These are phyloP conservation scores for Mythimna lalbum DNA, from an alignment of 2,888 invertebrate genomes.

Conservation along the genomic window DNA sequence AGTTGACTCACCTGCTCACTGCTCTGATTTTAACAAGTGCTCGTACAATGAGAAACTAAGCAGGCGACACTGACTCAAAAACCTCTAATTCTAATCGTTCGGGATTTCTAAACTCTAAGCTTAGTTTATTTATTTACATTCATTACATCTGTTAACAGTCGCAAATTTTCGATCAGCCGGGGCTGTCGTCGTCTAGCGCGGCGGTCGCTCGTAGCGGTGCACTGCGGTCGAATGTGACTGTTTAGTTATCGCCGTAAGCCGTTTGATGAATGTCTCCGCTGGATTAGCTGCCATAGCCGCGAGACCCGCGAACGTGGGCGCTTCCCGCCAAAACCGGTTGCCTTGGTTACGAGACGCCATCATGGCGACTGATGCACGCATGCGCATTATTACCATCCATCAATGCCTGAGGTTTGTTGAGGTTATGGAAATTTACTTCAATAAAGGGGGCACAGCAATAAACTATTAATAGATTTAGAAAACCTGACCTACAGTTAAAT, in stretches of 20 bases:
- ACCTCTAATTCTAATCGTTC: constrained; percentile 25
- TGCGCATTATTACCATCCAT: constrained; percentile 36
- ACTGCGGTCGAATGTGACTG: constrained; percentile 87
- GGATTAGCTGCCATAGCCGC: constrained; percentile 56
- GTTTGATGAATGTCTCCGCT: constrained; percentile 60
- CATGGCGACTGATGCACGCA: constrained; percentile 58
- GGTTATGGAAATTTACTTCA: constrained; percentile 14
- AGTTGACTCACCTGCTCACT: constrained; percentile 66
- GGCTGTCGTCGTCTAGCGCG: constrained; percentile 85
- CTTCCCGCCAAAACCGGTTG: constrained; percentile 88
- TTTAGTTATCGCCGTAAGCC: constrained; percentile 59
- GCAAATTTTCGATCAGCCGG: constrained; percentile 83
- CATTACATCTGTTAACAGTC: constrained; percentile 68
- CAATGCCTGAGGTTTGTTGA: constrained; percentile 10
- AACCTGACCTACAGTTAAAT: constrained; percentile 11
- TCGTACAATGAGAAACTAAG: constrained; percentile 27
- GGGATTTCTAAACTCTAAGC: constrained; percentile 35
- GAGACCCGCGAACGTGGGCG: constrained; percentile 73
- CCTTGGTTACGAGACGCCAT: constrained; percentile 81
- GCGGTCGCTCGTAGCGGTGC: constrained; percentile 86
- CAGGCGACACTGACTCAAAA: constrained; percentile 30
- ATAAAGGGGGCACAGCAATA: constrained; percentile 14
- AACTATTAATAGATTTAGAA: constrained; percentile 18
- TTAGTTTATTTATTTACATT: constrained; percentile 67
- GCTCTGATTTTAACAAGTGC: constrained; percentile 53